Base-by-base conservation (phyloP, 2,888 invertebrate genomes). In the Pseudolycoriella hygida region DNA sequence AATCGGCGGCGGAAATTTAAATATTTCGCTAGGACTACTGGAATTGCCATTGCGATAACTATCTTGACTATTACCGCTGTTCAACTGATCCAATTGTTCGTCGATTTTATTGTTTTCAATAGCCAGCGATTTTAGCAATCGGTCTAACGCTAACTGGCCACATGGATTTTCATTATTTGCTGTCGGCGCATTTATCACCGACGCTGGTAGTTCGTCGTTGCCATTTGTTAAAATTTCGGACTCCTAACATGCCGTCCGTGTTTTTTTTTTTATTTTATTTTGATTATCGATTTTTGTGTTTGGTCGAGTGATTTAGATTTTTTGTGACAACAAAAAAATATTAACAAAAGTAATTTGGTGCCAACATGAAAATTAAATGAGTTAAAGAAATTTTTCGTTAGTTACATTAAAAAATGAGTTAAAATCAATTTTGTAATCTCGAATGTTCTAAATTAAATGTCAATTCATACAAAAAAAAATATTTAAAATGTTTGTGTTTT, bases 71-170 rank as follows among this genome's bases (percentile, higher is more conserved):
- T 45, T 48, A 11, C 38, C 25, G 15, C 31, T 44, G 17, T 44
- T 40, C 14, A 44, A 39, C 30, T 44, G 44, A 11, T 31, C 39
- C n/a, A 53, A 42, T 37, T 53, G 52, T 34, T 49, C 50, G 48
- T 52, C 48, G 50, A 53, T 52, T 18, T 51, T 44, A 48, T 51
- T 50, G 15, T 50, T 50, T 50, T 54, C 54, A 40, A 47, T 49
- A 11, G 52, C 52, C 46, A 54, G 49, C 18, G 52, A 51, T 37
- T 52, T 53, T 31, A 55, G 41, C 42, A 55, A 51, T 46, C 47
- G 48, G 47, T 55, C 53, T 52, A 55, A 49, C 42, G 51, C 50
- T 49, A 51, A 49, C 46, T 52, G 50, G 17, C 52, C 52, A 48
- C 48, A 45, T 46, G 46, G 40, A 46, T 48, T 47, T 42, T 46